Evolutionary conservation across 2,797 vertebrate species (phyloP), one percentile per base, ranked within the genome.

Genomic region (Coregonus sp.): DNA sequence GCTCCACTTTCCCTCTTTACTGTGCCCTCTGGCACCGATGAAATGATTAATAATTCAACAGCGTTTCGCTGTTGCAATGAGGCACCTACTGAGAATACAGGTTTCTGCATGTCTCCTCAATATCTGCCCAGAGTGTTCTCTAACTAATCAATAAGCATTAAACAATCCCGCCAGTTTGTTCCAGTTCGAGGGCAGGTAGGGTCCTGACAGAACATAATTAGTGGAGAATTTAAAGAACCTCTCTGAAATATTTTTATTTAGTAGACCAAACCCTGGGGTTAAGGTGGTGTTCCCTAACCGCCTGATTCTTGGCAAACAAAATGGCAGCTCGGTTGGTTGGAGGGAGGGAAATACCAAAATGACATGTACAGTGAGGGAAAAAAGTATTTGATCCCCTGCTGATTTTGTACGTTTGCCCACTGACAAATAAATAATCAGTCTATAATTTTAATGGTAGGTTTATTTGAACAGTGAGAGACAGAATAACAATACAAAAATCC

Each of bases 41-140:
- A 86, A 75, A 4, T 16, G 35, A 81, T 88, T 68, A 85, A 86
- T 81, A 61, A 78, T 77, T 81, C 72, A 74, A 40, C 25, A 14
- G 47, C 67, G 15, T 72, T 20, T 16, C 11, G 3, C 16, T 59
- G 54, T 5, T n/a, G 54, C 18, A 18, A 59, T 15, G 5, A 20
- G 16, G 9, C 56, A 7, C 4, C 18, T 11, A 4, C 18, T 0
- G 68, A 50, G 16, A 40, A 18, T 7, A 69, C 35, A 37, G 67
- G 0, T n/a, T 15, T 69, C 67, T 69, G 67, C 67, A 69, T 69
- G 67, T 69, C 25, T 33, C 25, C 71, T 31, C 25, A 51, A 31
- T 9, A 18, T 31, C 71, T 54, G 18, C 14, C 71, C 20, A 56
- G 25, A 59, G 5, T 12, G 51, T 14, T n/a, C 67, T 69, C 31